These are phyloP conservation scores for Labeo calbasu DNA, from an alignment of 2,797 vertebrate species.

Conservation along the genomic window DNA sequence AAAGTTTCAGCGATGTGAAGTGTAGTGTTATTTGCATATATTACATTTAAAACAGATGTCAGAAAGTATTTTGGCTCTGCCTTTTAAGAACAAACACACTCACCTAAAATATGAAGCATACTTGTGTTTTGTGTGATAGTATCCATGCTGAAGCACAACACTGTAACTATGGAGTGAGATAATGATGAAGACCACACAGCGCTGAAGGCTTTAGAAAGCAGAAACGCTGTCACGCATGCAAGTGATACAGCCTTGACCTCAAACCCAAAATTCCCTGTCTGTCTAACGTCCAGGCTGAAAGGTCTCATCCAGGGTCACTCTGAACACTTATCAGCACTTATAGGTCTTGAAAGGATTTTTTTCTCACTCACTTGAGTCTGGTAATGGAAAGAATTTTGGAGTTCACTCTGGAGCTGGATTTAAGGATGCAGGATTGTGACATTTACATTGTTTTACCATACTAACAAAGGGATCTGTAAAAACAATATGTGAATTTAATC, in stretches of 20 bases:
- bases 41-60: slow-evolving; percentile 3
- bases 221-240: background rate
- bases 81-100: background rate
- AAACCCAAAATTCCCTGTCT: slow-evolving; percentile 20
- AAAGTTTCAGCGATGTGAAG: background rate
- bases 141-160: slow-evolving; percentile 4
- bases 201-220: background rate
- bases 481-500: background rate
- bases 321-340: slow-evolving; percentile 44
- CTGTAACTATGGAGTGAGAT: background rate
- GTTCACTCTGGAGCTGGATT: background rate
- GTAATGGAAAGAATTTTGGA: slow-evolving; percentile 41
- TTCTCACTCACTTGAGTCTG: slow-evolving; percentile 38
- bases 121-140: background rate
- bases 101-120: background rate
- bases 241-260: slow-evolving; percentile 37
- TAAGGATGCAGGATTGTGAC: background rate
- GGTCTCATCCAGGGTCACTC: slow-evolving; percentile 22
- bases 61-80: slow-evolving; percentile 16
- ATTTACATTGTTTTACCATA: background rate
- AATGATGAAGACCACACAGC: slow-evolving; percentile 1
- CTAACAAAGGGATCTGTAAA: background rate
- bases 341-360: slow-evolving; percentile 12
- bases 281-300: background rate
- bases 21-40: background rate